Evolutionary conservation across 2,888 invertebrate species (phyloP).

Genomic region (Tetramorium bicarinatum): DNA sequence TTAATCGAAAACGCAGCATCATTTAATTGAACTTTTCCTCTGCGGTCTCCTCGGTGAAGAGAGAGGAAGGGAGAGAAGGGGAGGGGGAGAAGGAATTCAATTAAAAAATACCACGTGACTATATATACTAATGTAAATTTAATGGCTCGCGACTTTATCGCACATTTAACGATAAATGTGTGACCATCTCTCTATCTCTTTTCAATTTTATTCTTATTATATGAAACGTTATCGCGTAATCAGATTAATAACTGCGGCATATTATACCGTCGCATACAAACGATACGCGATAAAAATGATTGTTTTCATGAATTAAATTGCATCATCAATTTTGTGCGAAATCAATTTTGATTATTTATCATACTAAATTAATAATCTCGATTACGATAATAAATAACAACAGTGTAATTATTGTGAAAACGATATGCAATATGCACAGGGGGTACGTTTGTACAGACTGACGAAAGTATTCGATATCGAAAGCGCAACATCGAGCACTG

Average conservation of each 20-base stretch:
- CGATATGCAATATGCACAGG: background rate
- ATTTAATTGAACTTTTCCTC: conserved; percentile 56
- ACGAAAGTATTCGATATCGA: conserved; percentile 15
- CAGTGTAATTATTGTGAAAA: background rate
- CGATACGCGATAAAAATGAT: background rate
- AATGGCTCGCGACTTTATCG: conserved; percentile 14
- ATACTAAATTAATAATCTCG: background rate
- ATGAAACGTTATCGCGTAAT: conserved; percentile 6
- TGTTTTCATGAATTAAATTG: background rate
- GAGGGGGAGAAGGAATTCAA: conserved; percentile 36
- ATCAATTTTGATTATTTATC: conserved; percentile 10
- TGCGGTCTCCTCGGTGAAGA: background rate
- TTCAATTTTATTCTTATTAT: background rate
- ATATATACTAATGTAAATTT: conserved; percentile 35
- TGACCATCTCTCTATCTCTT: background rate
- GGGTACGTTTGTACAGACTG: too few species aligned
- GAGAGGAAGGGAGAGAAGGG: background rate
- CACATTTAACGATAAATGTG: conserved; percentile 18
- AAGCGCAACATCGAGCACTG: background rate
- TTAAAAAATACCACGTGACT: conserved; percentile 47
- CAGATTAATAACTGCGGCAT: background rate
- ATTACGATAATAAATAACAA: background rate
- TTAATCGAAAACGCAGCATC: conserved; percentile 51
- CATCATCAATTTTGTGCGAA: background rate
- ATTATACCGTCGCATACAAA: background rate